Base-by-base conservation (phyloP, 2,797 vertebrate species). In the Kryptolebias ocellatus region DNA sequence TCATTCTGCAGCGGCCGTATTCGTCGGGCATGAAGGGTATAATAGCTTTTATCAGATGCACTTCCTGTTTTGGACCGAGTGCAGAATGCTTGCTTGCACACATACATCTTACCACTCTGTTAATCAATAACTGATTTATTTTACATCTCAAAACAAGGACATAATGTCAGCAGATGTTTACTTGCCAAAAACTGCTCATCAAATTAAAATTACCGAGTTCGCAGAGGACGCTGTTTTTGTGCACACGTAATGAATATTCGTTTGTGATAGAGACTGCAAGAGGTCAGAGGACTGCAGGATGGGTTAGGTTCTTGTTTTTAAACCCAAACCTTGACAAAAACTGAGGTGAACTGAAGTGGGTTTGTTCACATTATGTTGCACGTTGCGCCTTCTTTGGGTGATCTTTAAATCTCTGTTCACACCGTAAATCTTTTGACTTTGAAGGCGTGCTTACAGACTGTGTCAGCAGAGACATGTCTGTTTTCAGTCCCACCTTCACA, bases 81-180 rank as follows among this genome's bases (percentile, higher is more conserved):
- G 27, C 71, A 61, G 52, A 45, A 60, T 52, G 51, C 51, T 60
- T 45, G 42, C 52, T 54, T 5, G 17, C 18, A 55, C 52, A 34
- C 53, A 47, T n/a, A 34, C 44, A 49, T 55, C 44, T 15, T 56
- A 28, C 9, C 62, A 34, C 51, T 17, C 37, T n/a, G 46, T 58
- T 83, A 70, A 81, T 86, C 72, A 74, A 81, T 78, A 80, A 49
- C 46, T 62, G 74, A 81, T 82, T 84, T 73, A 75, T 82, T 80
- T 76, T 77, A 56, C 60, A 64, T 81, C 55, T 76, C 69, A 75
- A 80, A 24, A 84, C 78, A 86, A 88, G 77, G 79, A 78, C 78
- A 63, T 50, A 46, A 68, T 80, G 80, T 83, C 83, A 69, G 53
- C 51, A 9, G 72, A 69, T 58, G 34, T 63, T 75, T 64, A 70